Evolutionary conservation across 2,888 invertebrate species (phyloP).

Genomic region (Idaea biselata): DNA sequence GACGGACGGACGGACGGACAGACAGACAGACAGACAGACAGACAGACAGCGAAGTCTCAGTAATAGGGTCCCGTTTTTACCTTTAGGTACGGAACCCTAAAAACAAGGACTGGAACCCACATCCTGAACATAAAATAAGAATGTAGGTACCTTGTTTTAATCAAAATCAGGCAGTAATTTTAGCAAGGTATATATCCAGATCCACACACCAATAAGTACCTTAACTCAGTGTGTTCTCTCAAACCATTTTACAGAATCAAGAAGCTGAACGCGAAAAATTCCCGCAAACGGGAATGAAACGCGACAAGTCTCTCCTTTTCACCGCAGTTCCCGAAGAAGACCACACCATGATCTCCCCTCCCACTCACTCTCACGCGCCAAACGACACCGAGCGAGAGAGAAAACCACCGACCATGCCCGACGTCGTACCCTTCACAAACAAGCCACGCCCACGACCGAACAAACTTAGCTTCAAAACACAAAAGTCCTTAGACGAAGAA

Average conservation of each 20-base stretch:
- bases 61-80: too few species aligned
- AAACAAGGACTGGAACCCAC: too few species aligned
- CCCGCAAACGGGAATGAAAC: slow-evolving; percentile 82
- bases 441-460: slow-evolving; percentile 77
- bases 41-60: too few species aligned
- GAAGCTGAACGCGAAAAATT: slow-evolving; percentile 72
- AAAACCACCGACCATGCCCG: slow-evolving; percentile 65
- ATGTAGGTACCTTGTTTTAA: too few species aligned
- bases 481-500: slow-evolving; percentile 79
- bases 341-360: slow-evolving; percentile 73
- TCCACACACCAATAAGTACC: not conserved
- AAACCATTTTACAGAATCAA: slow-evolving; percentile 54
- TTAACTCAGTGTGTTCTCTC: not conserved
- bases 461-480: slow-evolving; percentile 80
- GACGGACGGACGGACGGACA: too few species aligned
- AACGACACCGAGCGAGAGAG: slow-evolving; percentile 23
- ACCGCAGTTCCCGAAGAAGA: slow-evolving; percentile 92
- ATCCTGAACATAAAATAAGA: too few species aligned
- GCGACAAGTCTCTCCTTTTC: slow-evolving; percentile 89
- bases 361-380: slow-evolving; percentile 33
- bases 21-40: too few species aligned
- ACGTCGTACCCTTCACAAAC: slow-evolving; percentile 76
- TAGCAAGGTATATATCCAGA: too few species aligned
- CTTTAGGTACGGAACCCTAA: too few species aligned
- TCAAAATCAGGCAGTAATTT: too few species aligned